Evolutionary conservation across 2,888 invertebrate genomes (phyloP), one percentile per base, ranked within the genome.

Genomic region (Heliothis peltigera): DNA sequence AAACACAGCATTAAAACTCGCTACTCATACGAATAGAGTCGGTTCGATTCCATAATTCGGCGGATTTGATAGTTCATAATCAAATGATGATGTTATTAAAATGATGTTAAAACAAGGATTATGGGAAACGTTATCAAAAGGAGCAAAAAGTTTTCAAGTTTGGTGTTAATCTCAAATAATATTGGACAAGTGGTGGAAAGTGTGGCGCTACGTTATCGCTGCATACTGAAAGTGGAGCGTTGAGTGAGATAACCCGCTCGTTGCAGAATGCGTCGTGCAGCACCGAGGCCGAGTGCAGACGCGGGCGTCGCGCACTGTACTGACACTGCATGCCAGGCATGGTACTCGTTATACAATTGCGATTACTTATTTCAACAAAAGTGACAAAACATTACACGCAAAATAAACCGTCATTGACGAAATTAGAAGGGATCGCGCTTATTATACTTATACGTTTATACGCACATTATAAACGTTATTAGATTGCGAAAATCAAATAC

Each of bases 281-380:
- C 54, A 42, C 42, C 15, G n/a, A 42, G 42, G 35, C 35, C 15
- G 12, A 15, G 35, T 15, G 35, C 35, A 15, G 8, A 10, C 28
- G 28, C 35, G 15, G 15, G 35, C 15, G 15, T 15, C 35, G 35
- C 35, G 15, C 35, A 15, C 42, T 15, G 8, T 35, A 15, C 64
- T 55, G 59, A 35, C 35, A 35, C 42, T 55, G 12, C 25, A 55
- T 15, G 25, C 35, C 32, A 35, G 51, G 52, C 21, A 25, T 18
- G 59, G 47, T 43, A 44, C 52, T 65, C 51, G 63, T 72, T 79
- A 69, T 61, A 77, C 54, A 77, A 80, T 72, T 81, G 67, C 70
- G 35, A 56, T 79, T 70, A 77, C 55, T 63, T 75, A 77, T 75
- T 82, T 75, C 81, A 77, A 75, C 68, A 78, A 82, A 80, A 72